Evolutionary conservation across 2,113 vertebrate species (phyloP).

Genomic region (Cettia cetti): DNA sequence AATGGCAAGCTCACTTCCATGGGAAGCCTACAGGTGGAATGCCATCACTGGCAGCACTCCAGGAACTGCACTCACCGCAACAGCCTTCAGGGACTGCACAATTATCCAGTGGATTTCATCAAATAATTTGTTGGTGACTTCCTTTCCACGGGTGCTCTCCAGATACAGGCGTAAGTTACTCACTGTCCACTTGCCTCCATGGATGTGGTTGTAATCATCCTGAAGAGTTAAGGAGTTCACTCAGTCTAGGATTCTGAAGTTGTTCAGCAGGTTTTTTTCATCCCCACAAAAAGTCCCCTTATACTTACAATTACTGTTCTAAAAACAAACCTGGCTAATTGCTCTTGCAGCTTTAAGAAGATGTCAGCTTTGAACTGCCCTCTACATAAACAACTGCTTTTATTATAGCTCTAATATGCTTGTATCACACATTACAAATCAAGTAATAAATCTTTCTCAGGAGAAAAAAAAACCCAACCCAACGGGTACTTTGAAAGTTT

Average conservation of each 20-base stretch:
- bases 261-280: background rate
- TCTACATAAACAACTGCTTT: background rate
- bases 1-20: background rate
- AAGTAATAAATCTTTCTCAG: background rate
- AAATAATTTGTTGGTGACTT: constrained; percentile 91
- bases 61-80: constrained; percentile 81
- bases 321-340: background rate
- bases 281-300: background rate
- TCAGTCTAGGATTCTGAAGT: background rate
- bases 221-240: constrained; percentile 49
- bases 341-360: background rate
- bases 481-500: background rate
- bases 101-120: constrained; percentile 98
- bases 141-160: constrained; percentile 93
- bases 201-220: constrained; percentile 98
- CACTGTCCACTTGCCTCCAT: constrained; percentile 97
- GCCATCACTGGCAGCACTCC: background rate
- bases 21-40: background rate
- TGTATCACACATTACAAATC: background rate
- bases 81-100: constrained; percentile 95
- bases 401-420: background rate
- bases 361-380: background rate
- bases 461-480: background rate
- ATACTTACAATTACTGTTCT: background rate
- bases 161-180: constrained; percentile 92